Percentiles rank a stretch among this genome's conserved stretches.
Conservation (phyloP, 2,888 invertebrate genomes). For the Diplolepis rosae region DNA sequence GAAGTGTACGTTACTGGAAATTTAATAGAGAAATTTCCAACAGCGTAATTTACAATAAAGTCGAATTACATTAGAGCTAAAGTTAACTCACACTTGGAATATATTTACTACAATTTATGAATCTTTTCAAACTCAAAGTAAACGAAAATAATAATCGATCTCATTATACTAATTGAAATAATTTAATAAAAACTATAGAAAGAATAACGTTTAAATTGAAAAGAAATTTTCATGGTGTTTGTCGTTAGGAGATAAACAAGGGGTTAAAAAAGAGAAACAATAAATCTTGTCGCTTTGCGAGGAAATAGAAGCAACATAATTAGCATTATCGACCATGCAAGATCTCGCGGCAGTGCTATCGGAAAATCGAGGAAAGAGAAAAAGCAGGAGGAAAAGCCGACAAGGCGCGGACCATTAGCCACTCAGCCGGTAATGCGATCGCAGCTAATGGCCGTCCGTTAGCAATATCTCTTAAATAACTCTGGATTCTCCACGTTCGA, state of each 20-base stretch:
- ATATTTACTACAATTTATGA: too few species aligned
- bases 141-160: too few species aligned
- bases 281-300: constrained; percentile 44
- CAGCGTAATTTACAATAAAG: too few species aligned
- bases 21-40: too few species aligned
- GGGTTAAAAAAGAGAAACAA: constrained; percentile 47
- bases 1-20: too few species aligned
- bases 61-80: too few species aligned
- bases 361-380: constrained; percentile 19
- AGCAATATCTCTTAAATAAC: constrained; percentile 13
- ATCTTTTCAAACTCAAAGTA: too few species aligned
- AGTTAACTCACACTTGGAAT: too few species aligned
- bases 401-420: constrained; percentile 21
- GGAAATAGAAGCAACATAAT: constrained; percentile 20
- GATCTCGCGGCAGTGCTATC: constrained; percentile 8
- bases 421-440: constrained; percentile 18
- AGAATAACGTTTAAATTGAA: too few species aligned
- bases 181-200: too few species aligned
- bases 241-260: constrained; percentile 31
- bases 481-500: constrained; percentile 2
- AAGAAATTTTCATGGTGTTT: constrained; percentile 7
- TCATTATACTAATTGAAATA: too few species aligned
- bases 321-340: constrained; percentile 15
- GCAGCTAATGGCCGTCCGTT: constrained; percentile 11
- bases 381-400: constrained; percentile 20